Evolutionary conservation across 2,797 vertebrate genomes (phyloP).

Genomic region (Eulemur albifrons): DNA sequence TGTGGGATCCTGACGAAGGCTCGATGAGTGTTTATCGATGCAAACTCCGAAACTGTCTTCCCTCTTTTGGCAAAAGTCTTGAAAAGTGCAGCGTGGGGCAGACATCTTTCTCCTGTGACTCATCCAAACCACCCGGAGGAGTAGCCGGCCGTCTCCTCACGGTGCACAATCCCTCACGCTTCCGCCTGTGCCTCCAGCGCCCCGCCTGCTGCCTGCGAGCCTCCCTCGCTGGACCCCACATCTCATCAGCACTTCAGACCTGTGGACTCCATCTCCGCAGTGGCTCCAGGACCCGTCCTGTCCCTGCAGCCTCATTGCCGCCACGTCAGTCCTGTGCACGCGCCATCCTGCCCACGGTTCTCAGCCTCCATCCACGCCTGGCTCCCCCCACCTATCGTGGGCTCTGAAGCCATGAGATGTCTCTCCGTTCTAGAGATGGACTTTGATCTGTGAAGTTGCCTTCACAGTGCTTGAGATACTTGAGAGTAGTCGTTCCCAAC

Average conservation of each 20-base stretch:
- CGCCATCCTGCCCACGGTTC: no score
- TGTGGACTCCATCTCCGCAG: rapidly evolving
- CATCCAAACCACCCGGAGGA: rapidly evolving
- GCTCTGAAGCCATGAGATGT: neutral
- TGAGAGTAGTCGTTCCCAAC: no score
- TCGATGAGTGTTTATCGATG: neutral
- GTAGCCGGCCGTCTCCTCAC: neutral
- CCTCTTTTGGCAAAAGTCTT: neutral
- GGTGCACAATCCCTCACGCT: no score
- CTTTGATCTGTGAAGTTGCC: neutral
- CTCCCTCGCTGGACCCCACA: neutral
- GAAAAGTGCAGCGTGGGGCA: neutral
- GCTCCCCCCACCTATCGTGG: neutral
- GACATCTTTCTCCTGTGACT: neutral
- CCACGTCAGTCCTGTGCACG: no score
- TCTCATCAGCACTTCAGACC: neutral
- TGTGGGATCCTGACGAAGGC: neutral
- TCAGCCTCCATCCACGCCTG: rapidly evolving
- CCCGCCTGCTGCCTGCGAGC: neutral
- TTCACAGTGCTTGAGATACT: neutral
- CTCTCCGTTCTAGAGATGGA: neutral
- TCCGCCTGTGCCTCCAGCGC: neutral
- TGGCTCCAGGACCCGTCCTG: neutral
- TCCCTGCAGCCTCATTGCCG: neutral
- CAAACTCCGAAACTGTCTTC: neutral